Conservation (phyloP, 2,888 invertebrate species). For the Leptopilina myrica region DNA sequence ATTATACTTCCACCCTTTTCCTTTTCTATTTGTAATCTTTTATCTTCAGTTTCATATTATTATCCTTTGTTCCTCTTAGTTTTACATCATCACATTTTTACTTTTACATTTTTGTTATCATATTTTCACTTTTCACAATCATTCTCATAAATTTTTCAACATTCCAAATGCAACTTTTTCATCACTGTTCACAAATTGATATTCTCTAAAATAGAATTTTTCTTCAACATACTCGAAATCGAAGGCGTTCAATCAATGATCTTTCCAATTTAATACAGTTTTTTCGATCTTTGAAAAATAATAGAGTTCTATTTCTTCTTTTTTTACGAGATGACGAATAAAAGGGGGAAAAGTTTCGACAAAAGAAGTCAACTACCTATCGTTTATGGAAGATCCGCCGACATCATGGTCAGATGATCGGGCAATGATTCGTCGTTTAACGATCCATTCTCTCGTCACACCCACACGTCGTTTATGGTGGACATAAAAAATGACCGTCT, state of each 20-base stretch:
- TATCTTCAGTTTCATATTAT: no score
- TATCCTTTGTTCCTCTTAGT: no score
- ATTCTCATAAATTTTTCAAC: no score
- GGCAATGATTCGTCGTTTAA: slow-evolving; percentile 57
- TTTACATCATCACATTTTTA: no score
- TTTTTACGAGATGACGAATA: background rate
- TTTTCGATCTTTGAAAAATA: background rate
- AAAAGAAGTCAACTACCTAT: slow-evolving; percentile 49
- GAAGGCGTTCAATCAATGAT: background rate
- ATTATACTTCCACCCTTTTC: no score
- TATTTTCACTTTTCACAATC: no score
- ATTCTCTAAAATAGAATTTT: background rate
- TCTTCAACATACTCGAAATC: background rate
- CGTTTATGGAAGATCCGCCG: slow-evolving; percentile 51
- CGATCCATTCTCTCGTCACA: slow-evolving; percentile 54
- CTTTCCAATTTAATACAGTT: background rate
- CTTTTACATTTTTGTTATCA: no score
- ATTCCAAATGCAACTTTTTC: no score
- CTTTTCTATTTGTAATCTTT: no score
- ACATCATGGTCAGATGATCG: slow-evolving; percentile 58
- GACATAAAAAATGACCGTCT: slow-evolving; percentile 58
- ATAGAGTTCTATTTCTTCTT: background rate
- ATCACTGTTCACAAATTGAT: no score
- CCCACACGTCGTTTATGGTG: slow-evolving; percentile 58
- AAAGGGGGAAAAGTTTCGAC: slow-evolving; percentile 23